Base-by-base conservation (phyloP, 2,113 vertebrate genomes). In the Hemiprocne comata region DNA sequence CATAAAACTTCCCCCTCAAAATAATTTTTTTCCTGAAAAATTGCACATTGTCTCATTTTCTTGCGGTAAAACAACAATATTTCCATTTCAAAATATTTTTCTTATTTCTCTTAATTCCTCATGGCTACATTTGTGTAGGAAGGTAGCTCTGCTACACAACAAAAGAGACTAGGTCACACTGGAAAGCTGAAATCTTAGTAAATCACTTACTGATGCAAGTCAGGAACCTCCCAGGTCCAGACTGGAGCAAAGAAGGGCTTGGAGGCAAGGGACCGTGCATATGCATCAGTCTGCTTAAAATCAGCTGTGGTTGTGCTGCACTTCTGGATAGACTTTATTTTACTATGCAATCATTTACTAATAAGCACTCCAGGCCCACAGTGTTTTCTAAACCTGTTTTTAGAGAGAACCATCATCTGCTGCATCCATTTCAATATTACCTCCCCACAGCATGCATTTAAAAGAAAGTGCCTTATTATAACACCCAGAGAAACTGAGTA, bases 1-100 rank as follows among this genome's bases (percentile, higher is more conserved):
- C 48, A 89, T 25, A 79, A 89, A 96, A 82, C 44, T 84, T 93
- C 69, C 53, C 42, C 18, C 31, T 89, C 29, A 69, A 79, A 93
- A 48, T 72, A 15, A 13, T 91, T 58, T 87, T 90, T 92, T 92
- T 69, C 58, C 60, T 42, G 33, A 5, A 66, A 34, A 95, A 93
- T 67, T n/a, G 18, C 11, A 57, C 90, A 95, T 87, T 92, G 28
- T 75, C 89, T 91, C 57, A 71, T 94, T 95, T 97, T 94, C 94
- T 97, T 11, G 55, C 76, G 55, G 53, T 94, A 91, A 80, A 95
- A 23, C 3, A 44, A 71, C 55, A 94, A 80, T 51, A 86, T 87
- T 93, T 91, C 17, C 74, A 53, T 97, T 96, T 92, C 85, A 91
- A 94, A 77, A 25, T 40, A 50, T 85, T 93, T 93, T 73, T 76